These are phyloP conservation scores for Seira sanloemensis DNA, from an alignment of 2,888 invertebrate genomes.

Conservation along the genomic window DNA sequence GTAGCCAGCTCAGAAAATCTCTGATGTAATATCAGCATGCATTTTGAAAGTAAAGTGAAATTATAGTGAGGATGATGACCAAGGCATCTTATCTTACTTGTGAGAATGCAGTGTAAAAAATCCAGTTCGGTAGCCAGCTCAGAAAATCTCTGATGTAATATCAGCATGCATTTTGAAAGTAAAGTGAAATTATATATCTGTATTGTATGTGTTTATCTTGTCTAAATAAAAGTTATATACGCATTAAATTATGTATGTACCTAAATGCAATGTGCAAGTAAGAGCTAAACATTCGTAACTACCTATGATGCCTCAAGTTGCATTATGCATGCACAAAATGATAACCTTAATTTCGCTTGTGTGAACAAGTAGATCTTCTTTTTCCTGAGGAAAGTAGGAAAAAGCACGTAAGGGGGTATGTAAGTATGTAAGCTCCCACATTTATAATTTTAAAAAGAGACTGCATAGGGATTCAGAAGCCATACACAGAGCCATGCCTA, in stretches of 20 bases:
- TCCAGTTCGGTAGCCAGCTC: constrained; percentile 40
- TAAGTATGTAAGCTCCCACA: background rate
- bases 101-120: background rate
- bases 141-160: background rate
- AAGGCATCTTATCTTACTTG: background rate
- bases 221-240: too few relatives aligned
- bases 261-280: background rate
- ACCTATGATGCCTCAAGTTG: background rate
- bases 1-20: constrained; percentile 22
- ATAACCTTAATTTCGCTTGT: constrained; percentile 27
- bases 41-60: background rate
- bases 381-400: background rate
- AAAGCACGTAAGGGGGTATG: background rate
- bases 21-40: background rate
- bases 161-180: background rate
- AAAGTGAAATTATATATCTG: background rate
- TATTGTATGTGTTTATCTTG: too few relatives aligned
- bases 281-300: background rate
- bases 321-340: constrained; percentile 32
- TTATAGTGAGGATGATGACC: background rate
- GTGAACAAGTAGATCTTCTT: constrained; percentile 19
- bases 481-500: background rate
- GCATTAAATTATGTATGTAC: too few relatives aligned
- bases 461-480: background rate
- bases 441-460: background rate